Conservation (phyloP, 2,797 vertebrate species). For the Rhinella marina region DNA sequence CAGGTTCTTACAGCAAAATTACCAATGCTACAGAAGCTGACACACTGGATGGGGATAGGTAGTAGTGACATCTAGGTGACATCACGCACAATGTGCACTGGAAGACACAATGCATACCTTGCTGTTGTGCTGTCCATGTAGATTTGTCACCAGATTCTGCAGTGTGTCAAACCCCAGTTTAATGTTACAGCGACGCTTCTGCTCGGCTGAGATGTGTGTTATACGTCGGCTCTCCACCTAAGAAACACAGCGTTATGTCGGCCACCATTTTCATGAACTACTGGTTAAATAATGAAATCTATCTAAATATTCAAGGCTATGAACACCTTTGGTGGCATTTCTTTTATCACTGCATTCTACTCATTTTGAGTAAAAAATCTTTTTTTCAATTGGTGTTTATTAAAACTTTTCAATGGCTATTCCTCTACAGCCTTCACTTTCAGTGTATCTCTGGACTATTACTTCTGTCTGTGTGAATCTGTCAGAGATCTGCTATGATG, state of each 20-base stretch:
- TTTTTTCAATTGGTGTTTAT: no score
- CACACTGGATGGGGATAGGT: not conserved
- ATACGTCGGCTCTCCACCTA: conserved; percentile 89
- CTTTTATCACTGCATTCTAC: no score
- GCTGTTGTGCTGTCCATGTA: conserved; percentile 90
- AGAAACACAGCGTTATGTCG: not conserved
- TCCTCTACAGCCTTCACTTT: no score
- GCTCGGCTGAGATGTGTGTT: conserved; percentile 95
- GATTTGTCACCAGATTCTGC: conserved; percentile 89
- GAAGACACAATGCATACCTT: conserved; percentile 80
- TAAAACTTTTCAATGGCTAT: no score
- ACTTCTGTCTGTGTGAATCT: no score
- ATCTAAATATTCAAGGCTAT: no score
- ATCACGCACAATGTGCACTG: not conserved
- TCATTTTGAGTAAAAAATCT: no score
- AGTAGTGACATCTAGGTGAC: not conserved
- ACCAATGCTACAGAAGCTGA: not conserved
- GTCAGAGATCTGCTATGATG: no score
- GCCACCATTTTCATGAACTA: not conserved
- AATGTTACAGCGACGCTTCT: conserved; percentile 98
- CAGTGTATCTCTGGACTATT: no score
- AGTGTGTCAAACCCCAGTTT: conserved; percentile 95
- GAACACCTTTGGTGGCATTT: no score
- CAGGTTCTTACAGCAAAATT: not conserved
- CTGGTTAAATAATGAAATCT: not conserved